Base-by-base conservation (phyloP, 2,888 invertebrate genomes). In the Micoletzkya japonica region DNA sequence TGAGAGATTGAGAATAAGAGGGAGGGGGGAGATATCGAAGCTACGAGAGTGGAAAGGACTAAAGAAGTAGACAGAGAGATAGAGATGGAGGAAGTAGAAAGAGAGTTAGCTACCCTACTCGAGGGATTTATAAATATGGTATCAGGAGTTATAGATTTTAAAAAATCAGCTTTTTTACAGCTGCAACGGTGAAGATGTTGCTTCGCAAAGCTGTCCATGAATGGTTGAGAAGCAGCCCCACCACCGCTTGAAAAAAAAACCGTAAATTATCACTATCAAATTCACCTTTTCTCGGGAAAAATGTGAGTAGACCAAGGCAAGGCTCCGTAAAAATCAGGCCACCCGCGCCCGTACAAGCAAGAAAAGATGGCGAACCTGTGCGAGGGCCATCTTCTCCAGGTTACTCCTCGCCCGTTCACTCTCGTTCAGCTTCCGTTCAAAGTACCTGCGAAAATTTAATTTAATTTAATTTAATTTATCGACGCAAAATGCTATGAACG, bases 361-460 rank as follows among this genome's bases (percentile, higher is more conserved):
- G 26, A n/a, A 54, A n/a, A 17, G 54, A n/a, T 44, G 49, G n/a
- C 20, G 63, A 2, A 87, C 85, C 79, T 86, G 83, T 70, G 82
- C 78, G 14, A 84, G 74, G 7, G 85, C 82, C 56, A 84, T 83
- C 70, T 86, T 85, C 70, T 87, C 87, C 52, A 87, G 81, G 34
- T 82, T 80, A 34, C 80, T 88, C 74, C 93, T 87, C 80, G 90
- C 90, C 66, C 93, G 92, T 86, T 97, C 95, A 87, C 75, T 75
- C 59, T 78, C 77, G 7, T 70, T 69, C 28, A 77, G 32, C 39
- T 72, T 58, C 20, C 36, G 60, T 73, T 74, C 68, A 36, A 26
- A 68, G 58, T 58, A 68, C 28, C 64, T 66, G 64, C 28, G 50
- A 52, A 69, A 58, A 44, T 44, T 44, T 20, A 44, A 44, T n/a